These are phyloP conservation scores for Hydractinia symbiolongicarpus DNA, from an alignment of 30 jellyfish, hydroid and myxozoan genomes.

Conservation along the genomic window DNA sequence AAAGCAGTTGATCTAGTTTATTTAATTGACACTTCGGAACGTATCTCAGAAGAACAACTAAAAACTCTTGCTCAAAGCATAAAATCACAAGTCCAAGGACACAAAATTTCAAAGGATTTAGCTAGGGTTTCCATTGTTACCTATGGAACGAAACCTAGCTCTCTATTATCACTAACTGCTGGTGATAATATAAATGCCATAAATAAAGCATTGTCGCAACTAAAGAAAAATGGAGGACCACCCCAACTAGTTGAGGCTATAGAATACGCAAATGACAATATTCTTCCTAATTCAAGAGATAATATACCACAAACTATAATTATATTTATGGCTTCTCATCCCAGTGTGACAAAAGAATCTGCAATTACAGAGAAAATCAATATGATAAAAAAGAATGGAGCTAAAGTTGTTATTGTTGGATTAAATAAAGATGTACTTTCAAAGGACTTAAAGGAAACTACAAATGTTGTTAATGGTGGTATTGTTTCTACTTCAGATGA, in stretches of 20 bases:
- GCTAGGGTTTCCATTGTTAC: constrained; percentile 9
- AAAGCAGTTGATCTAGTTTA: constrained; percentile 30
- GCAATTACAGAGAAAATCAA: constrained; percentile 19
- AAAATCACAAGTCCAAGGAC: constrained; percentile 7
- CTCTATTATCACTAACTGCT: not conserved
- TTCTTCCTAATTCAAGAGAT: not conserved
- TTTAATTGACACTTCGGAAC: constrained; percentile 39
- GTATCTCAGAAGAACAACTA: constrained; percentile 15
- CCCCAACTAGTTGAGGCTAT: not conserved
- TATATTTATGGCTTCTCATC: not conserved
- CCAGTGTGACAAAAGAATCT: not conserved
- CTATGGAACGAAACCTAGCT: not conserved
- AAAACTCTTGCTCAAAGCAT: not conserved
- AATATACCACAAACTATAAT: not conserved
- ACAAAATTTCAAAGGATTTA: not conserved
- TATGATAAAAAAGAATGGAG: constrained; percentile 25
- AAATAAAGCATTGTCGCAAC: not conserved
- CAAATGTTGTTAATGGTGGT: constrained; percentile 22
- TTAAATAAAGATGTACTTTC: constrained; percentile 39
- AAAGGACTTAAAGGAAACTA: constrained; percentile 20
- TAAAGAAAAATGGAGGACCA: not conserved
- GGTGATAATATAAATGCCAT: not conserved
- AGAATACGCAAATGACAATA: not conserved
- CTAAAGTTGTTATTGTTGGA: constrained; percentile 39
- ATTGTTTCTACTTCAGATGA: constrained; percentile 5